These are phyloP conservation scores for Sebastes matsubarae DNA, from an alignment of 2,797 vertebrate species.

Conservation along the genomic window DNA sequence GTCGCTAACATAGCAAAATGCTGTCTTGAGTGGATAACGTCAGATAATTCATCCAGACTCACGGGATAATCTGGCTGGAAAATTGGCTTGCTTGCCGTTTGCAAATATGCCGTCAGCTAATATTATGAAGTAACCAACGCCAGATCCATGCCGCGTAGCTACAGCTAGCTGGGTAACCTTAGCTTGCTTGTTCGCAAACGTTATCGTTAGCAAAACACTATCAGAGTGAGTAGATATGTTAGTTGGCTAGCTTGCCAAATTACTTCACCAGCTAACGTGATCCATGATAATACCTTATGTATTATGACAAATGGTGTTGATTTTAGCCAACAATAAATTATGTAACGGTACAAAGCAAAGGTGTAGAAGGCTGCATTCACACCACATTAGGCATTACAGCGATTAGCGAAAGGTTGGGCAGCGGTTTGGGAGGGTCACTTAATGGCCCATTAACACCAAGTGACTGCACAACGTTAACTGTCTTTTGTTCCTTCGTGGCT, in stretches of 20 bases:
- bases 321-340: no score
- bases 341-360: no score
- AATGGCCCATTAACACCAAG: no score
- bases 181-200: neutral
- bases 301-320: no score
- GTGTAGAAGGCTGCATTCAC: no score
- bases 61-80: neutral
- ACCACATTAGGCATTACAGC: no score
- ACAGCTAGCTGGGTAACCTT: neutral
- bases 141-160: no score
- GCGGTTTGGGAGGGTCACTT: no score
- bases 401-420: accelerated
- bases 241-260: neutral
- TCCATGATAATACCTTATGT: neutral
- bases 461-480: no score
- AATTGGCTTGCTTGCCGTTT: neutral
- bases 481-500: no score
- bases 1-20: no score
- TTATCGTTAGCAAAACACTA: neutral
- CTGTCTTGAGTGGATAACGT: no score
- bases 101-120: neutral
- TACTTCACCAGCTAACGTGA: neutral
- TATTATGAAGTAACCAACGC: neutral
- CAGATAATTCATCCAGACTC: neutral
- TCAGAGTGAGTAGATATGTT: neutral